phyloP scores from a whole-genome alignment of 2,113 vertebrate species.

The Cavia porcellus region DNA sequence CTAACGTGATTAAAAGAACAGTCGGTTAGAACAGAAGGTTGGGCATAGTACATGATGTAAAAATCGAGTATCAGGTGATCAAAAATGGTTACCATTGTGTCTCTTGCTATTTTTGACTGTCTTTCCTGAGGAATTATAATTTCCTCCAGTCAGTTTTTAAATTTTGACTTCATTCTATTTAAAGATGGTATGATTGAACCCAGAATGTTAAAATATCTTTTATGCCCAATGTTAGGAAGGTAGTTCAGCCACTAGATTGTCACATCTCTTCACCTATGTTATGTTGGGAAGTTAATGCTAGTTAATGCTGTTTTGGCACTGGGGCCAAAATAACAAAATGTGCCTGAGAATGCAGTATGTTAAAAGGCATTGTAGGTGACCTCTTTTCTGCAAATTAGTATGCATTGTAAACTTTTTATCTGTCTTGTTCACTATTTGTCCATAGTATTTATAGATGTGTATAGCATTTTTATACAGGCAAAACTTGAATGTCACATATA shows the following conservation, averaged over 20 bases:
- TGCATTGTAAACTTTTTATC: background rate
- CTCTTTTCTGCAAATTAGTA: background rate
- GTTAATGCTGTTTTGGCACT: background rate
- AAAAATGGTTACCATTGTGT: no score
- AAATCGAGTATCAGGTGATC: no score
- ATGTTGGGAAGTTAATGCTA: background rate
- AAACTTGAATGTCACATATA: background rate
- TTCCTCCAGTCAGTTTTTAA: slow-evolving; percentile 21
- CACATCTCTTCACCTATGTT: background rate
- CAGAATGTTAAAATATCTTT: background rate
- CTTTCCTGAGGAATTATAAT: background rate
- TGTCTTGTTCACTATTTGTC: background rate
- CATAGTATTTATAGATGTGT: background rate
- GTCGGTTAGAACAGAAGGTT: no score
- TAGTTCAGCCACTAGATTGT: background rate
- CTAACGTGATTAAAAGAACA: no score
- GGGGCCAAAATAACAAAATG: background rate
- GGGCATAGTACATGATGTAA: no score
- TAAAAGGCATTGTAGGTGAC: background rate
- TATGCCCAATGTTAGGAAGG: background rate
- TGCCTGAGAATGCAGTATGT: background rate
- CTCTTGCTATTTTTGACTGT: no score
- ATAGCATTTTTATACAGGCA: background rate
- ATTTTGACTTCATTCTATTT: slow-evolving; percentile 4
- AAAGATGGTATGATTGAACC: background rate